phyloP scores from a whole-genome alignment of 2,113 vertebrate genomes.

The Chloebia gouldiae region DNA sequence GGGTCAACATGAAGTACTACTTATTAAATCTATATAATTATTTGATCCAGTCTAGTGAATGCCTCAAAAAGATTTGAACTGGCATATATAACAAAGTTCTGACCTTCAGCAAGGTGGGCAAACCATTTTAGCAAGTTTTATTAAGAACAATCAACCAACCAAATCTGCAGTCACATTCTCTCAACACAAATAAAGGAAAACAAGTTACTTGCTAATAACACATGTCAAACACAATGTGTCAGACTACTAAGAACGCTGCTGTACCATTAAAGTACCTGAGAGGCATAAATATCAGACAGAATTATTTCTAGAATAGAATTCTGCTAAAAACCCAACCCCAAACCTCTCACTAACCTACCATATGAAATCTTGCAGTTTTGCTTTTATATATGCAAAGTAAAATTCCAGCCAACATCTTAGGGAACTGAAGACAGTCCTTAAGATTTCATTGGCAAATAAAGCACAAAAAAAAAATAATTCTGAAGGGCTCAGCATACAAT shows the following conservation, averaged over 20 bases:
- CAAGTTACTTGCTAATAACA: neutral
- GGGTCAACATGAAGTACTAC: neutral
- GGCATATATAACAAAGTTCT: neutral
- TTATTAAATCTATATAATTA: neutral
- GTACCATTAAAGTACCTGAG: neutral
- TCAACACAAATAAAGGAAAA: neutral
- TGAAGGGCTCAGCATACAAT: conserved; percentile 1
- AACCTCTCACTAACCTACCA: neutral
- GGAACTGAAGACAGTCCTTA: neutral
- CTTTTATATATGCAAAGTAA: neutral
- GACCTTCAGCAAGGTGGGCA: neutral
- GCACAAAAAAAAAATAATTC: neutral
- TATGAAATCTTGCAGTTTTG: neutral
- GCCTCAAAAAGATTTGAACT: neutral
- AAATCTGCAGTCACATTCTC: neutral
- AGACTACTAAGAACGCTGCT: neutral
- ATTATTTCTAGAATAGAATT: neutral
- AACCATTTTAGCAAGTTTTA: neutral
- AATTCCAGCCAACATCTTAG: neutral
- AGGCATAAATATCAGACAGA: neutral
- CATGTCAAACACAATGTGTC: neutral
- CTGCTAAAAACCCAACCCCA: neutral
- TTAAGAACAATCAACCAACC: neutral
- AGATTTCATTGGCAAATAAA: neutral
- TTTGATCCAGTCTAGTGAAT: neutral